These are phyloP conservation scores for Otus sunia DNA, from an alignment of 2,113 vertebrate species.

Conservation along the genomic window DNA sequence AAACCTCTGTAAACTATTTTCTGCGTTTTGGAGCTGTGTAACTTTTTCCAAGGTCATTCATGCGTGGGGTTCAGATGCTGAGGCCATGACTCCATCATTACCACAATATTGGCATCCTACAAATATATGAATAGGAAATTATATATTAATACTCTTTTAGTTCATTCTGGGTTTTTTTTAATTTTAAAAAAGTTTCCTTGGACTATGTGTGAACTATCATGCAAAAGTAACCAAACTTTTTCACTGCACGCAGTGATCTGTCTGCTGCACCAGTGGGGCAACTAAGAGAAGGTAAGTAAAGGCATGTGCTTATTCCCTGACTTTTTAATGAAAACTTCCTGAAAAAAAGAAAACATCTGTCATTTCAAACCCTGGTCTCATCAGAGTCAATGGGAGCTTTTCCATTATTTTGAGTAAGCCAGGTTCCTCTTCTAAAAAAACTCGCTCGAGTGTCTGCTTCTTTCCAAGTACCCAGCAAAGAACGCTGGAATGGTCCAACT, in stretches of 20 bases:
- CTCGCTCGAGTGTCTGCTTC: not conserved
- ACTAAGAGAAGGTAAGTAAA: not conserved
- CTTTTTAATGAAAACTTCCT: not conserved
- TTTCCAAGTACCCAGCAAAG: not conserved
- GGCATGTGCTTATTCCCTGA: not conserved
- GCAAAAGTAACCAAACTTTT: not conserved
- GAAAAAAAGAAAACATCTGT: not conserved
- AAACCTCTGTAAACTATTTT: not conserved
- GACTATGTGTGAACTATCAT: not conserved
- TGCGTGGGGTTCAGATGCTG: not conserved
- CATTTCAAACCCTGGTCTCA: not conserved
- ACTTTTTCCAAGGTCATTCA: not conserved
- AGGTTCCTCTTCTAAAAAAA: not conserved
- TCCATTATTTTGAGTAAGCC: not conserved
- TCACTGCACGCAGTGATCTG: not conserved
- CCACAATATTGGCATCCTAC: not conserved
- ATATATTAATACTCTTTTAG: not conserved
- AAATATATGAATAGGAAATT: not conserved
- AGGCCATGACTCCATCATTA: not conserved
- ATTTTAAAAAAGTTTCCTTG: not conserved
- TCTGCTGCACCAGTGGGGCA: not conserved
- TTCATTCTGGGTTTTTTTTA: not conserved
- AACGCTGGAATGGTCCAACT: not conserved
- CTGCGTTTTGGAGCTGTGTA: not conserved
- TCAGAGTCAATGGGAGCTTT: not conserved